Evolutionary conservation across 1,140 invertebrate species (phyloP), one percentile per base, ranked within the genome.

Genomic region (Colletes gigas): DNA sequence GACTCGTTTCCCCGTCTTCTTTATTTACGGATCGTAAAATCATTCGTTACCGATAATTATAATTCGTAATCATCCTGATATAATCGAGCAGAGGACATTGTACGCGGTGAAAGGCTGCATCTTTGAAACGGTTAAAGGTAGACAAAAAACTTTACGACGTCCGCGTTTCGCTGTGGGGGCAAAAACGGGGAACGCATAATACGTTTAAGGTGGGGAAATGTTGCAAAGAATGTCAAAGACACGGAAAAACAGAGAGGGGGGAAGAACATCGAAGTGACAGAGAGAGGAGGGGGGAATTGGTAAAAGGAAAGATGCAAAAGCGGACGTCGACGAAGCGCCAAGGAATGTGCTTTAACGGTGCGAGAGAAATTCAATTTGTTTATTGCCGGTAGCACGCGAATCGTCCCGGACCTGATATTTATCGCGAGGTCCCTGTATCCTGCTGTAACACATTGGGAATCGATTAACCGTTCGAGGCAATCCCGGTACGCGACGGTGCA

Each of bases 321-420:
- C n/a, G 6, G n/a, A 8, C 17, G 57, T 10, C 57, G 9, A 21
- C 5, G 19, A 19, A 8, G 8, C 8, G 17, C 3, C 5, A 17
- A n/a, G 63, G 69, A 73, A 80, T 50, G 52, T 41, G 41, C 39
- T 79, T 84, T 74, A 83, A 83, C 66, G 66, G 66, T 17, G 69
- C 59, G 44, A 50, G 78, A 84, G 72, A 83, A 84, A 85, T 76
- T 81, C 72, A 72, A 72, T 84, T 76, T 73, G 55, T 85, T 77
- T 50, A 81, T 73, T 65, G 44, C 57, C 63, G 2, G n/a, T 41
- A 78, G 55, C 60, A 75, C 63, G 77, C 62, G 81, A 84, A 84
- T 71, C 71, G 72, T 21, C 12, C 55, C 41, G 70, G 41, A 30
- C 75, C 78, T 50, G 44, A 78, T 82, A 82, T 78, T 75, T 78